Conservation (phyloP, 2,797 vertebrate genomes). For the Smutsia gigantea region DNA sequence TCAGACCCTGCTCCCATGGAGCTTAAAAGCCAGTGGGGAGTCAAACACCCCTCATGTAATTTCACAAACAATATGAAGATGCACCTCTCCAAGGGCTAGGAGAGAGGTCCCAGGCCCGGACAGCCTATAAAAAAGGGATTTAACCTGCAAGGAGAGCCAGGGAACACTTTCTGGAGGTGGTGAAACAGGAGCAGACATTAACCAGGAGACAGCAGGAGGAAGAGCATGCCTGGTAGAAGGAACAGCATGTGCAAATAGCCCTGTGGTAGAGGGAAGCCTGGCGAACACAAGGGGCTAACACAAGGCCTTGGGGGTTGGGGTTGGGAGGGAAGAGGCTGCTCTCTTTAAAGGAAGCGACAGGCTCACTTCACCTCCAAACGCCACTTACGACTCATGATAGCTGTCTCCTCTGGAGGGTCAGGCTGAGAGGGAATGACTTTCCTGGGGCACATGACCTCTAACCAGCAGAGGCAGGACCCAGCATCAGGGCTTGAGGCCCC, state of each 20-base stretch:
- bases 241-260: neutral
- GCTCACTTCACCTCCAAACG: neutral
- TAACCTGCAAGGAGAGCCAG: neutral
- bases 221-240: neutral
- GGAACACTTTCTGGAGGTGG: neutral
- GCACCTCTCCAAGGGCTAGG: neutral
- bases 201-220: neutral
- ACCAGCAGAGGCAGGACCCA: neutral
- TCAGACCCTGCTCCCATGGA: neutral
- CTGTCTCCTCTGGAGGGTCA: fast-evolving
- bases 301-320: neutral
- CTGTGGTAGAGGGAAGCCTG: fast-evolving
- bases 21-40: neutral
- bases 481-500: fast-evolving
- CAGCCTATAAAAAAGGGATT: no score
- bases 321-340: neutral
- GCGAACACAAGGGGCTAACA: fast-evolving
- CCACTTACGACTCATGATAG: no score
- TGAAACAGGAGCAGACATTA: neutral
- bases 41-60: neutral
- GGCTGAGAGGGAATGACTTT: neutral
- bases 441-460: neutral
- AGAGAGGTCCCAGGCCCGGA: neutral
- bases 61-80: fast-evolving
- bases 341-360: neutral